These are phyloP conservation scores for Tetramorium simillimum DNA, from an alignment of 1,140 invertebrate genomes.

Conservation along the genomic window DNA sequence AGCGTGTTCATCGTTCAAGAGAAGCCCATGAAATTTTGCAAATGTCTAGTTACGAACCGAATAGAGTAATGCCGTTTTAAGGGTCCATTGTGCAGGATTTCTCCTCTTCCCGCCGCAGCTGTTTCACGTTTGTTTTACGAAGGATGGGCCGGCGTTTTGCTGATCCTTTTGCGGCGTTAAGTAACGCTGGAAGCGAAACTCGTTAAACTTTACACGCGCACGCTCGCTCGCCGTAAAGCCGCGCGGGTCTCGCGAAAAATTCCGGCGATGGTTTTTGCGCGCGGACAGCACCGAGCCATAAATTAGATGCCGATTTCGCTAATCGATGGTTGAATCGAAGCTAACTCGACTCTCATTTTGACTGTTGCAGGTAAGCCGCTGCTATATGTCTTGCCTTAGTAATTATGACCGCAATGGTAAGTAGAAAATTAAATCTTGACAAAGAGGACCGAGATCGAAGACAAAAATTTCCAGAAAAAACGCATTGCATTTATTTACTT, in stretches of 20 bases:
- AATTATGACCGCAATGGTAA: constrained; percentile 17
- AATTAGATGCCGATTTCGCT: constrained; percentile 27
- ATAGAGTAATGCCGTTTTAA: constrained; percentile 14
- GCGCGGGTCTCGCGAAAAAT: constrained; percentile 34
- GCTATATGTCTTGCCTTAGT: background rate
- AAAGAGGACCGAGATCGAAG: background rate
- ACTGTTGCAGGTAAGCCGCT: constrained; percentile 36
- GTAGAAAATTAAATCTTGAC: background rate
- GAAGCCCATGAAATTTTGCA: constrained; percentile 13
- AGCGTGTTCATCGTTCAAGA: background rate
- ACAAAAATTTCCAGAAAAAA: background rate
- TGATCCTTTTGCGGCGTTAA: constrained; percentile 39
- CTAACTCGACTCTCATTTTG: constrained; percentile 8
- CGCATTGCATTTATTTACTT: background rate
- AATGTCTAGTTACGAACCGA: constrained; percentile 27
- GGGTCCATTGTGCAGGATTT: constrained; percentile 21
- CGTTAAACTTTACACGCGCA: constrained; percentile 35
- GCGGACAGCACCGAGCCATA: background rate
- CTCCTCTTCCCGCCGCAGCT: background rate
- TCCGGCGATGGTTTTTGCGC: background rate
- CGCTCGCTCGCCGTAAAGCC: constrained; percentile 17
- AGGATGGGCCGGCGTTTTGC: constrained; percentile 4
- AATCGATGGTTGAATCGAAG: background rate
- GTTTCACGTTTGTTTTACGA: constrained; percentile 46
- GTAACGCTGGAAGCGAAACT: constrained; percentile 48